Conservation (phyloP, 2,113 vertebrate genomes). For the Solenodon paradoxus region DNA sequence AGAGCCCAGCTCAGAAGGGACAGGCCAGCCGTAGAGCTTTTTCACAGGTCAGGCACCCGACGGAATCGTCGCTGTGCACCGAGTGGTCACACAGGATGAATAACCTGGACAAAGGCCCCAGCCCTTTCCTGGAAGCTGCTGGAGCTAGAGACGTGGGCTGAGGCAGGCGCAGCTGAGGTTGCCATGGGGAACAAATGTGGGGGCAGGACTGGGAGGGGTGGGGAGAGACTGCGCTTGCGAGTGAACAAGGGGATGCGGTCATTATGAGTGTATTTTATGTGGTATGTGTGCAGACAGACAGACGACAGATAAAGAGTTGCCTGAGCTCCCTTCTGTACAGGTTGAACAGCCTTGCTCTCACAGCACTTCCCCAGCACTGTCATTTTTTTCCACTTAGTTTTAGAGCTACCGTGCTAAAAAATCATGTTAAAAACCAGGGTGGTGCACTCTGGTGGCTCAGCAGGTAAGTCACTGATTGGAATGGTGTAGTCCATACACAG, state of each 20-base stretch:
- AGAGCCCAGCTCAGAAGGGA: not conserved
- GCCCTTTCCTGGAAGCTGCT: not conserved
- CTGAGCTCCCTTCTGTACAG: not conserved
- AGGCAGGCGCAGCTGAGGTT: not conserved
- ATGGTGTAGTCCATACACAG: too few species aligned
- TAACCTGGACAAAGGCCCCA: not conserved
- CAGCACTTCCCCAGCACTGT: not conserved
- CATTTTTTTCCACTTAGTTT: not conserved
- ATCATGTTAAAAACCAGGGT: not conserved
- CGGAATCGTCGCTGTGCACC: not conserved
- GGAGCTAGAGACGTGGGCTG: not conserved
- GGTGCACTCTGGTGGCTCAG: too few species aligned
- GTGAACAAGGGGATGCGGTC: not conserved
- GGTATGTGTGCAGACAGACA: too few species aligned
- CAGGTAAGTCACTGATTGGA: too few species aligned
- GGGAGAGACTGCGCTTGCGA: not conserved
- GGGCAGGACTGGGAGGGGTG: not conserved
- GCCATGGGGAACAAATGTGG: not conserved
- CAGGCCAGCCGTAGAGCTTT: not conserved
- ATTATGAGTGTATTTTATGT: too few species aligned
- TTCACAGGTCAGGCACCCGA: not conserved
- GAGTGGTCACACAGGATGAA: too few species aligned
- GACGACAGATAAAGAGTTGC: accelerated
- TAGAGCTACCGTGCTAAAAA: not conserved
- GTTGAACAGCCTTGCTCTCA: too few species aligned